Base-by-base conservation (phyloP, 2,888 invertebrate species). In the Tuberolachnus salignus region DNA sequence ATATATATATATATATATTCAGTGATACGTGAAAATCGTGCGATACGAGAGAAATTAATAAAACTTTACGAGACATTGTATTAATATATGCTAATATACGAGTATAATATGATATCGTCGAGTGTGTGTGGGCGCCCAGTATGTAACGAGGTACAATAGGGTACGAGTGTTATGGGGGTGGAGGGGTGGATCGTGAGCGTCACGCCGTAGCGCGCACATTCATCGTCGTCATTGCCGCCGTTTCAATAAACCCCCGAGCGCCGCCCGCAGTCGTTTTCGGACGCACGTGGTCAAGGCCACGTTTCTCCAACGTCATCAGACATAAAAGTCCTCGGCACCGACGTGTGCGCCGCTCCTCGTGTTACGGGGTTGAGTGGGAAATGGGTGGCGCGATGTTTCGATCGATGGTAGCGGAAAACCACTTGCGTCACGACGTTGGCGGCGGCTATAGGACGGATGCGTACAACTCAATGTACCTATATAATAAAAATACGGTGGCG, bases 251-350 rank as follows among this genome's bases (percentile, higher is more conserved):
- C 53, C 53, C n/a, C 73, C 61, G 49, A 57, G 72, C 34, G 21
- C 51, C 61, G n/a, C 42, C 21, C 69, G 53, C 71, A 13, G 51
- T 14, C 51, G 51, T 44, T 53, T 57, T 67, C 59, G 59, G 64
- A 55, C 57, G 13, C 78, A 69, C 69, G 78, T 69, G 69, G 78
- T 78, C 78, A 78, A 78, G 78, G 78, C 78, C 78, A 59, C 51
- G 73, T 53, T 42, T n/a, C n/a, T 57, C 23, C 34, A 73, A 73
- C 73, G 73, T 64, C 44, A 51, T 51, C 74, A 26, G 53, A 63
- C 61, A 13, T n/a, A n/a, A 44, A 70, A 57, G 44, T 42, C 63
- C 49, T 9, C 72, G 61, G 59, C 59, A 14, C 13, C 49, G 59
- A 16, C 14, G 16, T 11, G 26, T 23, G 3, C 13, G 13, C 2